Evolutionary conservation across 2,113 vertebrate genomes (phyloP).

Genomic region (Turdus rufiventris): DNA sequence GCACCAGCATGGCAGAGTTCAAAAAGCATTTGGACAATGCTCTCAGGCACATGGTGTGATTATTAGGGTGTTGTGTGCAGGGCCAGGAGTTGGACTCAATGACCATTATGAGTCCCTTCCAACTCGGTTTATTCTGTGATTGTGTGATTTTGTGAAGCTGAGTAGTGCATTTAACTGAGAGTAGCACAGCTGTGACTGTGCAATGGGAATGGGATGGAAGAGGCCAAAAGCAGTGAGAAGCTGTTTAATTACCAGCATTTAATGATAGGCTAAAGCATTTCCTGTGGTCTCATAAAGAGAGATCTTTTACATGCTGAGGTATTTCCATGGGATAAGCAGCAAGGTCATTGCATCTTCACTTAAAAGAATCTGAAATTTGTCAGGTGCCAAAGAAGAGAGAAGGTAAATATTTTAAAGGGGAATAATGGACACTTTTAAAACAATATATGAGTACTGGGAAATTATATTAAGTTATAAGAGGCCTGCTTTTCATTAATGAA

Average conservation of each 20-base stretch:
- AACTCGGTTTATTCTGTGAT: not conserved
- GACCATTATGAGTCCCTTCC: not conserved
- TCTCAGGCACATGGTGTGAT: not conserved
- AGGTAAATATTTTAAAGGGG: not conserved
- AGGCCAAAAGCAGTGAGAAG: not conserved
- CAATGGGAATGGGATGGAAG: not conserved
- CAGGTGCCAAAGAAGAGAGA: not conserved
- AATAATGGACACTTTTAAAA: not conserved
- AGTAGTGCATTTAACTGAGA: not conserved
- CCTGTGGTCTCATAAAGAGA: fast-evolving
- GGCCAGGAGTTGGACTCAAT: fast-evolving
- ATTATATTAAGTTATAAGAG: not conserved
- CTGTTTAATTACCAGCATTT: not conserved
- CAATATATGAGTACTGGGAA: not conserved
- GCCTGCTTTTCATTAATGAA: not conserved
- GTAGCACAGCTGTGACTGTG: not conserved
- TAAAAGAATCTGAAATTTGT: not conserved
- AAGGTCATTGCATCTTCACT: not conserved
- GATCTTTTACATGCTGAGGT: not conserved
- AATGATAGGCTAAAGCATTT: not conserved
- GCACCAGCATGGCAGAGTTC: not conserved
- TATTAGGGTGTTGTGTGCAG: not conserved
- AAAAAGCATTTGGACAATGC: not conserved
- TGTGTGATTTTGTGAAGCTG: not conserved
- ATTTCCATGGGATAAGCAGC: not conserved